These are phyloP conservation scores for Psammodynastes pulverulentus DNA, from an alignment of 2,113 vertebrate genomes.

Conservation along the genomic window DNA sequence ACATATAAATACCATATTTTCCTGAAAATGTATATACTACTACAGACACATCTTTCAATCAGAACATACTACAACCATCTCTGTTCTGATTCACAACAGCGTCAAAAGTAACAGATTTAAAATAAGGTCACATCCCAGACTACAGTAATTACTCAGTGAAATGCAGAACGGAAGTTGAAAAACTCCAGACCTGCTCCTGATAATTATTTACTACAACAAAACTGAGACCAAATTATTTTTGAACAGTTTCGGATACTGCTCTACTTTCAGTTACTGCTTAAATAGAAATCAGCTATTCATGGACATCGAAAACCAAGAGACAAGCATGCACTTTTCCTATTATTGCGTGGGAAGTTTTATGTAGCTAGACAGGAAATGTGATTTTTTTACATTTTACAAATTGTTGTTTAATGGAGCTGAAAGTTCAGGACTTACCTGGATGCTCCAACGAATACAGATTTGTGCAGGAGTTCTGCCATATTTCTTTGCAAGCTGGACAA, in stretches of 20 bases:
- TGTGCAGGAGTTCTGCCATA: constrained; percentile 70
- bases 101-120: not conserved
- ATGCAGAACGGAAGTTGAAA: not conserved
- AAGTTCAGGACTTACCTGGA: constrained; percentile 50
- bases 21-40: not conserved
- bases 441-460: constrained; percentile 76
- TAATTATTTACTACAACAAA: not conserved
- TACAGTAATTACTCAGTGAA: not conserved
- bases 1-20: not conserved
- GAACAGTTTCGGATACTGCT: not conserved
- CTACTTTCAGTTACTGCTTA: not conserved
- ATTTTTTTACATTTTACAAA: not conserved
- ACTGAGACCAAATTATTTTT: not conserved
- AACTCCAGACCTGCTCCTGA: not conserved
- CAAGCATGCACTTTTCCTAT: not conserved
- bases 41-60: not conserved
- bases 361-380: not conserved
- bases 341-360: not conserved
- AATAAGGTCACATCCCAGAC: not conserved
- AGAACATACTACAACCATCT: not conserved
- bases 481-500: constrained; percentile 71
- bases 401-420: not conserved
- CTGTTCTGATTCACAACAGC: not conserved
- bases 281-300: not conserved
- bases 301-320: not conserved